Evolutionary conservation across 2,113 vertebrate species (phyloP), one percentile per base, ranked within the genome.

Genomic region (Oreochromis spilurus): DNA sequence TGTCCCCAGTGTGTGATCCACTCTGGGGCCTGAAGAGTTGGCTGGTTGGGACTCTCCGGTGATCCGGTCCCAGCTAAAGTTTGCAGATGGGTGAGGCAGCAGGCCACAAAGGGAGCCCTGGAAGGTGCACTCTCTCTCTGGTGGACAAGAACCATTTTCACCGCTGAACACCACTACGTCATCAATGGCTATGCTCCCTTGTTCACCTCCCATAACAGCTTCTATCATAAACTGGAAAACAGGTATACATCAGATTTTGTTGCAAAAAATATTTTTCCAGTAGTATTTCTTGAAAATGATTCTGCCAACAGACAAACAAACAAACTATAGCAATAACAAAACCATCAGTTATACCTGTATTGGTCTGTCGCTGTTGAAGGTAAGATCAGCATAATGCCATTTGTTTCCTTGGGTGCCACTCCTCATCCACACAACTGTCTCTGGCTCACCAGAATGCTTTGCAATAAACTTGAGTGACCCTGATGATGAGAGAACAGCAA

Each of bases 81-180:
- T 38, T 62, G 94, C 82, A 9, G 90, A 75, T 0, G 85, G 62
- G 9, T 92, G 87, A 4, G 88, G 82, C 84, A 81, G 84, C 62
- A 97, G 82, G n/a, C 96, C 96, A 16, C 96, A 97, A n/a, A 96
- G 88, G 43, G 96, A 96, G 12, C 91, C 94, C 85, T 97, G 96
- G 84, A 97, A 97, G 62, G 95, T 96, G 93, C 96, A 97, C 88
- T 96, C 96, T 38, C 93, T 93, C 87, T 97, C 96, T 38, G 95
- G 81, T 1, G 95, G 94, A 83, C 96, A 97, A 2, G 93, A 93
- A 21, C 92, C 94, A n/a, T 67, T 84, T 24, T 43, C 9, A 38
- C 87, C 67, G 70, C 26, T 88, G 38, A 29, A 90, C 79, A 97
- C 94, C 12, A 62, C 38, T 4, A 97, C 55, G 21, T 96, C 91